A percentile compares a stretch with the other conserved stretches of the same genome.
Conservation (phyloP, 2,113 vertebrate species). For the Ovis aries region DNA sequence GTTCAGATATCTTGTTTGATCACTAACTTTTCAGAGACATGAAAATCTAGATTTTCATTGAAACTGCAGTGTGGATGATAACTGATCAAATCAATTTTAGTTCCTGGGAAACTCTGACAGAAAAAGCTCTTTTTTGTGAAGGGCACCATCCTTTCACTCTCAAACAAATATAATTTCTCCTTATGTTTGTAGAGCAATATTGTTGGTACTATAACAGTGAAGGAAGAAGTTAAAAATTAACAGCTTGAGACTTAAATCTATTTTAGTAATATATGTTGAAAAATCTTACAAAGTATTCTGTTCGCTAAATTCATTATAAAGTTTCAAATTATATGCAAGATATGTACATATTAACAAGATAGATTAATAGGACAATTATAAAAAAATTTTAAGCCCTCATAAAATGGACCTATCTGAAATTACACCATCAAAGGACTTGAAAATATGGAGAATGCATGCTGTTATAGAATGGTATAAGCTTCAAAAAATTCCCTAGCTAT, state of each 20-base stretch:
- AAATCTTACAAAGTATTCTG: not conserved
- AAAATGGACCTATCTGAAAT: not conserved
- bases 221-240: not conserved
- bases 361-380: not conserved
- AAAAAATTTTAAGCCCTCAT: not conserved
- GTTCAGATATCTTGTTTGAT: conserved; percentile 46
- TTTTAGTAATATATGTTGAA: not conserved
- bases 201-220: not conserved
- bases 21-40: conserved; percentile 65
- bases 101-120: not conserved
- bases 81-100: conserved; percentile 52
- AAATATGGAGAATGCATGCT: not conserved
- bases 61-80: conserved; percentile 45
- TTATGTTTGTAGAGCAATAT: not conserved
- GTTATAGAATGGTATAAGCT: not conserved
- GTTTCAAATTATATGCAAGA: not conserved
- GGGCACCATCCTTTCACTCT: not conserved
- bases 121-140: not conserved
- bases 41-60: conserved; percentile 60
- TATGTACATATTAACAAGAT: not conserved
- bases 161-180: not conserved
- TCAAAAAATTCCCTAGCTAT: not conserved
- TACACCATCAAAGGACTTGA: not conserved
- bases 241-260: not conserved
- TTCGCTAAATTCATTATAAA: not conserved